Percentiles rank a stretch among this genome's conserved stretches.
Conservation (phyloP, 2,797 vertebrate species). For the Notoglanidium macrostoma region DNA sequence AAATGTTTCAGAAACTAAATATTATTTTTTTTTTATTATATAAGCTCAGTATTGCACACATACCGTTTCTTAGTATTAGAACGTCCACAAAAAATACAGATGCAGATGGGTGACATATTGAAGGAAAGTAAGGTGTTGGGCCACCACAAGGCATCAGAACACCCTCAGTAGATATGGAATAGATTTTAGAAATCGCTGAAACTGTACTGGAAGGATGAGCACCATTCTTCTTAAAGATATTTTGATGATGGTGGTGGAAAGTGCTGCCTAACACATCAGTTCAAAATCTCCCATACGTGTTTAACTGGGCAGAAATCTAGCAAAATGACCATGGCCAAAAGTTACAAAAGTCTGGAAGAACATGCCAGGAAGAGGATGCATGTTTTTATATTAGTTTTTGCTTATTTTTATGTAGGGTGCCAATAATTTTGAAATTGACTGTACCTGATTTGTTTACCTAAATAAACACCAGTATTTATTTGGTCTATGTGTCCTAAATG, state of each 20-base stretch:
- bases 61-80: neutral
- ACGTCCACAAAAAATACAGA: too few species aligned
- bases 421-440: neutral
- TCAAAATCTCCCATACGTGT: neutral
- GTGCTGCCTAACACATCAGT: neutral
- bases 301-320: neutral
- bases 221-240: neutral
- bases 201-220: neutral
- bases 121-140: neutral
- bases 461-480: neutral
- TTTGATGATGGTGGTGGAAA: neutral
- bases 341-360: neutral
- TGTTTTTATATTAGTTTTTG: neutral
- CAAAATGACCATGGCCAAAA: neutral
- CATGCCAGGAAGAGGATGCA: neutral
- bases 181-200: neutral
- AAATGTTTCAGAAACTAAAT: neutral
- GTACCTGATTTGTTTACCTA: neutral
- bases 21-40: neutral
- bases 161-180: neutral
- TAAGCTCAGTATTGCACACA: neutral
- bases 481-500: slow-evolving; percentile 26
- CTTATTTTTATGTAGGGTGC: neutral
- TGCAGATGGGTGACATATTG: neutral
- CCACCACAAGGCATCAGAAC: neutral